Base-by-base conservation (phyloP, 2,113 vertebrate species). In the Calypte anna region DNA sequence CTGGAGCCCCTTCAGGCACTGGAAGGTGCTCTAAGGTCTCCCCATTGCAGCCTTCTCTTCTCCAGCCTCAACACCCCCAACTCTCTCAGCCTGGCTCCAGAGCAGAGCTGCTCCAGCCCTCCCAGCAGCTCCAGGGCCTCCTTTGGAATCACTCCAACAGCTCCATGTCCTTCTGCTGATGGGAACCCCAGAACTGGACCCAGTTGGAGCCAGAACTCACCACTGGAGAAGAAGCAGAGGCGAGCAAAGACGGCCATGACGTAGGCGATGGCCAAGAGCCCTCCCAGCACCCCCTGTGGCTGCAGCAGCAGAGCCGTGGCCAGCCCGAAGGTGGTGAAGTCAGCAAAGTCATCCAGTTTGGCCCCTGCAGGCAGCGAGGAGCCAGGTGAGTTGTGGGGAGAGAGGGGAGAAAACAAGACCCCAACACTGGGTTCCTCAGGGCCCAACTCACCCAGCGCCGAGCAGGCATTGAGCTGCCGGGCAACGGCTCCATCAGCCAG, bases 261-360 rank as follows among this genome's bases (percentile, higher is more conserved):
- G 1, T 99, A 99, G 77, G 98, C 96, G 53, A 99, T 94, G 87
- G 98, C 98, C 81, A 99, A 96, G 40, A 99, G 64, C 90, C 97
- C 98, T 3, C 98, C 99, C 91, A 99, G 88, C 86, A 98, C 51
- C 5, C 98, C 97, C 0, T 97, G 92, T 0, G 98, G 98, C 55
- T 98, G 98, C 51, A 99, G 97, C 44, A 99, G 97, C 92, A 99
- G 92, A 0, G 98, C 98, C 0, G 99, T 98, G 61, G 98, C 99
- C 53, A 99, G 97, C 57, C 99, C 99, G 0, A 99, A 99, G 1
- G 99, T 98, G 23, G 99, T 99, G 95, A 99, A 99, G 93, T 99
- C 98, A 0, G 98, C 99, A 12, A 99, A 99, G 79, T 99, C 99
- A 19, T 99, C 99, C 80, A 99, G 96, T 85, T 99, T 98, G 7